Percentiles rank a stretch among this genome's conserved stretches.
Evolutionary conservation across 2,113 vertebrate genomes (phyloP).

Genomic region (Notothenia rossii): DNA sequence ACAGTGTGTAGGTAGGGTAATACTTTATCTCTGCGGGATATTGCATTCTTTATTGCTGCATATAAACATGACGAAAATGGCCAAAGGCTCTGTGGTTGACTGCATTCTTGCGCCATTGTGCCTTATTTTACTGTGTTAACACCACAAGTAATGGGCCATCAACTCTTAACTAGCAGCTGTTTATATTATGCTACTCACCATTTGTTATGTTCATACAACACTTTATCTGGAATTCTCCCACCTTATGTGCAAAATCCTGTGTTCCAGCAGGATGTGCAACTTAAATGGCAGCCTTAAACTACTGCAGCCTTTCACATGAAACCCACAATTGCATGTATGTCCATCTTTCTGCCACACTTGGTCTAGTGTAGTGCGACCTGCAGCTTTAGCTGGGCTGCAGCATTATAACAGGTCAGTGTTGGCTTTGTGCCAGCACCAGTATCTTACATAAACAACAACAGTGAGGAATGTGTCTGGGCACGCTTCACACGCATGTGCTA

Average conservation of each 20-base stretch:
- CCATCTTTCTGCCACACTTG: constrained; percentile 8
- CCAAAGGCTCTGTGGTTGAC: not conserved
- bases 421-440: constrained; percentile 38
- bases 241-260: not conserved
- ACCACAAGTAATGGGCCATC: constrained; percentile 11
- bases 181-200: constrained; percentile 10
- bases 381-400: constrained; percentile 36
- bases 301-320: not conserved
- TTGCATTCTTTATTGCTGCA: constrained; percentile 20
- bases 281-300: not conserved
- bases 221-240: not conserved
- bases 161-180: constrained; percentile 4
- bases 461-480: constrained; percentile 65
- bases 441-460: constrained; percentile 61
- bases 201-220: not conserved
- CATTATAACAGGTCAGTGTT: constrained; percentile 47
- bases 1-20: constrained; percentile 20
- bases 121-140: constrained; percentile 15
- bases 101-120: not conserved
- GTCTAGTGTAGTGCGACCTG: constrained; percentile 2
- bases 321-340: not conserved
- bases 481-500: constrained; percentile 46
- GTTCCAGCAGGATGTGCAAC: constrained; percentile 5
- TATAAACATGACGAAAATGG: constrained; percentile 36
- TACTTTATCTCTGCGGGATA: constrained; percentile 30